These are phyloP conservation scores for Dolichallabes microphthalmus DNA, from an alignment of 2,113 vertebrate genomes.

Conservation along the genomic window DNA sequence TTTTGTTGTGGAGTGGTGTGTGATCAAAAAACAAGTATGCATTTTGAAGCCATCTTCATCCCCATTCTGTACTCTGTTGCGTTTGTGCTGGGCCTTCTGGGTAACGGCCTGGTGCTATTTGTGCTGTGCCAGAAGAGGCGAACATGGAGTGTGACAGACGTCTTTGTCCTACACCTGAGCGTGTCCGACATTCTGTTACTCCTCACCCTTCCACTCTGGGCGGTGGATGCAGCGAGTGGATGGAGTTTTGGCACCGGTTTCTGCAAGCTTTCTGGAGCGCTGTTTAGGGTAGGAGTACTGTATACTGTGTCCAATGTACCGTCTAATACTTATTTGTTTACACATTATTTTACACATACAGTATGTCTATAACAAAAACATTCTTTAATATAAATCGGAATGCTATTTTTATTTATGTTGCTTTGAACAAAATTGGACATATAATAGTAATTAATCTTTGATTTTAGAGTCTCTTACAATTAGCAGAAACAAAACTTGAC, in stretches of 20 bases:
- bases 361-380: neutral
- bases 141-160: conserved; percentile 77
- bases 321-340: neutral
- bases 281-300: conserved; percentile 72
- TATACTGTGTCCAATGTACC: neutral
- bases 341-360: neutral
- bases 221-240: conserved; percentile 61
- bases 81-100: conserved; percentile 77
- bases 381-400: neutral
- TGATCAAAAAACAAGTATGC: conserved; percentile 36
- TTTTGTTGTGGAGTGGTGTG: conserved; percentile 56
- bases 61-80: conserved; percentile 74
- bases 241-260: conserved; percentile 76
- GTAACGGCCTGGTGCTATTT: conserved; percentile 74
- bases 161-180: conserved; percentile 81
- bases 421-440: neutral
- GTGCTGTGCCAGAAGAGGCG: conserved; percentile 71
- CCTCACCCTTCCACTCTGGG: conserved; percentile 81
- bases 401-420: neutral
- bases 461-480: neutral
- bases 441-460: neutral
- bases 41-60: conserved; percentile 73
- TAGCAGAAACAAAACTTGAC: neutral
- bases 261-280: conserved; percentile 77
- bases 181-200: conserved; percentile 79